Base-by-base conservation (phyloP, 2,797 vertebrate genomes). In the Halcyon badia region DNA sequence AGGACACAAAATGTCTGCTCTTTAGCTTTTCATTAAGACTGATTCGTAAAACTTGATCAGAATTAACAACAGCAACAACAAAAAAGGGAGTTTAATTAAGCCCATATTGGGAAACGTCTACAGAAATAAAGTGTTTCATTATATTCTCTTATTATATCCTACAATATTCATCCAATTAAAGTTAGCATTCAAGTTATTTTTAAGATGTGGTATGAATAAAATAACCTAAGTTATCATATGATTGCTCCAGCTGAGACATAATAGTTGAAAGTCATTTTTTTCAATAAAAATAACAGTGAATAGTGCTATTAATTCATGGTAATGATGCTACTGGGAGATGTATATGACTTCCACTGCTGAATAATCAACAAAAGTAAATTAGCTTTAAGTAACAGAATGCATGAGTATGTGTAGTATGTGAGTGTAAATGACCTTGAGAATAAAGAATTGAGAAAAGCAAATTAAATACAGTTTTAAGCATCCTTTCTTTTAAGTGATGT, bases 311-410 rank as follows among this genome's bases (percentile, higher is more conserved):
- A 94, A 95, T 91, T 93, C 87, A 68, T 77, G 68, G 60, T 91
- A 89, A 89, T 82, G 77, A 82, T 89, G 73, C 96, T 86, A 68
- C 48, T 19, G 93, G 87, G 95, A 95, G 54, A 92, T 88, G 65
- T 69, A 11, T 79, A 57, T 57, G 83, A 73, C 60, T 94, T 90
- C 81, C 25, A 93, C 48, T 92, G 83, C 81, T 83, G 80, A 95
- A 96, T 95, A 95, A 95, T 95, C 94, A 90, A 94, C 77, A 83
- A 41, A 94, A 95, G 77, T 93, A 95, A 95, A 95, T 95, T 88
- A 88, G 73, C 56, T 95, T 93, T 88, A 92, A 92, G 61, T 62
- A 83, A 91, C 12, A 71, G 79, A 94, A 90, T 64, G 33, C 65
- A 30, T 56, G 28, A 68, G 22, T 80, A 30, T 52, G 33, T 46